A percentile compares a stretch with the other conserved stretches of the same genome.
Conservation (phyloP, 2,888 invertebrate species). For the Synergus laeviventris region DNA sequence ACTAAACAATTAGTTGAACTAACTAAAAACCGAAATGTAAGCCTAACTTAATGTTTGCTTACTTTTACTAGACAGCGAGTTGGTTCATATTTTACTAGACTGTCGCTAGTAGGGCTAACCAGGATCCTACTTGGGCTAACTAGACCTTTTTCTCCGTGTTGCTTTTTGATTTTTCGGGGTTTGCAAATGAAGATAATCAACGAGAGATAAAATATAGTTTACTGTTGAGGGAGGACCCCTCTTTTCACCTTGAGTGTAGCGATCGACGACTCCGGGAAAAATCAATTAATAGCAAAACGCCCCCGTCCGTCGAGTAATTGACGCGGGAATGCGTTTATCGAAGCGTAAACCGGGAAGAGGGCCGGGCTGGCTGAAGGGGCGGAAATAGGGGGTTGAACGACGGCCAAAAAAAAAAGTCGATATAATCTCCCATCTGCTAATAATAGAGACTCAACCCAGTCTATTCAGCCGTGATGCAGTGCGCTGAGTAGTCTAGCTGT, state of each 20-base stretch:
- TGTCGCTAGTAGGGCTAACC: too few relatives aligned
- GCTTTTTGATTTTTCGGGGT: too few relatives aligned
- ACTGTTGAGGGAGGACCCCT: too few relatives aligned
- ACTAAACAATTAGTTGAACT: too few relatives aligned
- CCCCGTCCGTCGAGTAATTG: conserved; percentile 69
- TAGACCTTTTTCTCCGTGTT: too few relatives aligned
- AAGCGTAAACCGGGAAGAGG: conserved; percentile 68
- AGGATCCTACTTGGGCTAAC: too few relatives aligned
- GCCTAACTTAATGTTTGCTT: too few relatives aligned
- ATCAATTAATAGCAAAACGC: conserved; percentile 72
- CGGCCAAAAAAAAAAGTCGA: conserved; percentile 69
- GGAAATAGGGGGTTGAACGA: conserved; percentile 56
- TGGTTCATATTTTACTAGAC: too few relatives aligned
- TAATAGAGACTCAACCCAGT: conserved; percentile 71
- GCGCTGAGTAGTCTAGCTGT: conserved; percentile 53
- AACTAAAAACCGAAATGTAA: too few relatives aligned
- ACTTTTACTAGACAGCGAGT: too few relatives aligned
- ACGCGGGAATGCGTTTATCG: conserved; percentile 71
- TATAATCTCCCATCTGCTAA: conserved; percentile 74
- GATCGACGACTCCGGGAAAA: conserved; percentile 57
- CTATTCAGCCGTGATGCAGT: conserved; percentile 63
- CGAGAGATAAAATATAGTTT: background rate
- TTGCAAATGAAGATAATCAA: background rate
- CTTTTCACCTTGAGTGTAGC: background rate
- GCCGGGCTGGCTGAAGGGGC: conserved; percentile 55